Base-by-base conservation (phyloP, 1,140 invertebrate genomes). In the Reticulitermes speratus region DNA sequence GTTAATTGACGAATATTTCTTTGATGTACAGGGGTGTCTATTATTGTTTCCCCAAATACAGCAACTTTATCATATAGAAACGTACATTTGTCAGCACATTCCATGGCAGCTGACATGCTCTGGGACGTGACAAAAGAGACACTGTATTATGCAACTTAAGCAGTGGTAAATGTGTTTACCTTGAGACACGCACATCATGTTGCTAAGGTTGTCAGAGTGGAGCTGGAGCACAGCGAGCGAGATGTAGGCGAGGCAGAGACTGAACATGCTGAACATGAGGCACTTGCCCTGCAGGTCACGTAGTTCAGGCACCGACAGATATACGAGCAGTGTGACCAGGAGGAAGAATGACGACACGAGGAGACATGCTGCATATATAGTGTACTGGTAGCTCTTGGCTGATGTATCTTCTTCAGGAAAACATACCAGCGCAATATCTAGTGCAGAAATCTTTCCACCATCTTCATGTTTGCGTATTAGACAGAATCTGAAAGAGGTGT, bases 321-420 rank as follows among this genome's bases (percentile, higher is more conserved):
- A 95, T 6, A 95, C 91, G 5, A 92, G 87, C 14, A 94, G 89
- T 0, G 94, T 95, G 3, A 91, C 85, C 2, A 93, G 87, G 0
- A 95, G 89, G 87, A 94, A 95, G 16, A 92, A 86, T 0, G 93
- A 92, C 0, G 94, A 95, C n/a, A 94, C 90, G 5, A 93, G 89
- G 6, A 91, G 90, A 7, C 93, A 89, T 5, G 91, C 88, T 0
- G n/a, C 48, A 48, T 84, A 52, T n/a, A 82, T 38, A n/a, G 16
- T 21, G 82, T 69, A 59, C 1, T 52, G 82, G 5, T 45, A 6
- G 11, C 30, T 16, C 23, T n/a, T 84, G 23, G 81, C 21, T 82
- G 87, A 84, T 11, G 55, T 85, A 44, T 87, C 86, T 16, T 89
- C 82, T n/a, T 91, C 88, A 0, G 91, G 88, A 87, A 93, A 94